Base-by-base conservation (phyloP, 2,888 invertebrate genomes). In the Eupithecia subumbrata region DNA sequence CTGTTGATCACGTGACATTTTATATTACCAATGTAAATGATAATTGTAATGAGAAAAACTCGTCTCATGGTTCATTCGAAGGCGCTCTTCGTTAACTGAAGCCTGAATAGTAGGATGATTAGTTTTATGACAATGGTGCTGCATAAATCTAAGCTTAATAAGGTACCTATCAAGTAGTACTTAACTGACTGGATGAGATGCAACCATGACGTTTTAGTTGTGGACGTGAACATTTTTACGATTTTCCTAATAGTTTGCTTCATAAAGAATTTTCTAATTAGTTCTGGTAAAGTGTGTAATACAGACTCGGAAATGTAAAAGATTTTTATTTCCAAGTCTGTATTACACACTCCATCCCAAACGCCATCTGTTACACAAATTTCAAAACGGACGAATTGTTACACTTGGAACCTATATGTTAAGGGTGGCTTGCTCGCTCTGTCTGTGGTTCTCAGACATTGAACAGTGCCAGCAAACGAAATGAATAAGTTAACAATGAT, bases 41-140 rank as follows among this genome's bases (percentile, higher is more conserved):
- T 52, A 34, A 83, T 77, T 69, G 64, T 45, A 25, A 77, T 22
- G 63, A 83, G 69, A 60, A 80, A 72, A 60, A 80, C 74, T 73
- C 80, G 79, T 84, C 87, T 89, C 92, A 91, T 83, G 80, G 80
- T 76, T 75, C 69, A 76, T 69, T 71, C 52, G 74, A 66, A 63
- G 60, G 5, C 77, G 79, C 78, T 77, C 48, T 64, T 3, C 75
- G 73, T 79, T 75, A 80, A 89, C 88, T 90, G 88, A 89, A 86
- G 85, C 78, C 79, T 78, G 70, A 76, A 77, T 74, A 71, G 67
- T 69, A 75, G 72, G 79, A 71, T 82, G 77, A 83, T 83, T 82
- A 78, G 80, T 86, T 91, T 86, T 90, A 90, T 88, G 81, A 83
- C 34, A 60, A 25, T 60, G 25, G 7, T 40, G 37, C 18, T 70